A percentile compares a stretch with the other conserved stretches of the same genome.
phyloP scores from a whole-genome alignment of 2,797 vertebrate genomes.

The Sebastes hopkinsi region DNA sequence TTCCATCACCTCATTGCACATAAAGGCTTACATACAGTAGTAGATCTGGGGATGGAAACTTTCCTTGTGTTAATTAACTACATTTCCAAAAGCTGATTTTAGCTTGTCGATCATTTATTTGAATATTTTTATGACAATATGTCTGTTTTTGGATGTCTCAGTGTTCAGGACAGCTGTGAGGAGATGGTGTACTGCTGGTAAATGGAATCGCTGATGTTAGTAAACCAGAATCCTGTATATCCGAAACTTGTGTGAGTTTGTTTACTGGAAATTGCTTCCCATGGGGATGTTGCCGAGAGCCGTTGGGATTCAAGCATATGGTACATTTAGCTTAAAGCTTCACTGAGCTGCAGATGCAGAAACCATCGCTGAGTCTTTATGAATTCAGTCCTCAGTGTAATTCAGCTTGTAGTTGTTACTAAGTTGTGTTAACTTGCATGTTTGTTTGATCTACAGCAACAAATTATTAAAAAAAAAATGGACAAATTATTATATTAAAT shows the following conservation, averaged over 20 bases:
- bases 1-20: not conserved
- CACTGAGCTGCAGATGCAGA: conserved; percentile 1
- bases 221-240: not conserved
- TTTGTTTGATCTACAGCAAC: too few relatives aligned
- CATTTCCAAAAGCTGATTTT: not conserved
- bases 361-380: not conserved
- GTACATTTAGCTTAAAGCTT: conserved; percentile 5
- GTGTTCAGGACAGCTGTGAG: not conserved
- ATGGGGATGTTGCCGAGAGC: not conserved
- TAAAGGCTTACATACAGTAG: not conserved
- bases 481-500: too few relatives aligned
- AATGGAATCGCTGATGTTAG: not conserved
- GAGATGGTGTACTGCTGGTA: not conserved
- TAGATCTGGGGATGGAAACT: not conserved
- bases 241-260: not conserved
- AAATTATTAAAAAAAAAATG: too few relatives aligned
- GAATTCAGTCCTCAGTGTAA: not conserved
- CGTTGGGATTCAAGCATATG: not conserved
- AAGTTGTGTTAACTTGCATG: not conserved
- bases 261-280: conserved; percentile 11
- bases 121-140: not conserved
- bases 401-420: not conserved
- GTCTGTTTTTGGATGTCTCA: not conserved
- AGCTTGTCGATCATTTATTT: not conserved
- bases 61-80: not conserved